Conservation (phyloP, 2,888 invertebrate species). For the Drosophila anceps region DNA sequence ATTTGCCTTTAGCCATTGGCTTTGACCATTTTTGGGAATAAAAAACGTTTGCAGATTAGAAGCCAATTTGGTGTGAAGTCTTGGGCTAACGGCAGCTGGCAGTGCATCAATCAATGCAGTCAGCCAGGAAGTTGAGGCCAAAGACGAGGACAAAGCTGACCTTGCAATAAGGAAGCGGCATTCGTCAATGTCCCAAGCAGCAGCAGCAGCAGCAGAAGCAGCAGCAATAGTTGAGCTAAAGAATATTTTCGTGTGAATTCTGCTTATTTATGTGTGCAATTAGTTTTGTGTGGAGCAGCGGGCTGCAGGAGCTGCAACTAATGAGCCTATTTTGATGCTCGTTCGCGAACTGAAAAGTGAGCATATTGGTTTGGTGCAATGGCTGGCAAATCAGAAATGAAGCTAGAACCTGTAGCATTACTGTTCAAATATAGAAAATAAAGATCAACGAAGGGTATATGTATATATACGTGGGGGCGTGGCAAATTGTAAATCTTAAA, state of each 20-base stretch:
- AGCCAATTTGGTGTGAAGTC: slow-evolving; percentile 79
- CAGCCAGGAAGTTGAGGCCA: slow-evolving; percentile 11
- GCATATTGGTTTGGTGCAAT: neutral
- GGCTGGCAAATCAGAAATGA: too few species aligned
- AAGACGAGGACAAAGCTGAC: slow-evolving; percentile 58
- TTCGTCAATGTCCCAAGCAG: slow-evolving; percentile 71
- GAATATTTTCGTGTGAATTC: slow-evolving; percentile 59
- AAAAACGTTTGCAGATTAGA: slow-evolving; percentile 70
- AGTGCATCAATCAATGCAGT: slow-evolving; percentile 76
- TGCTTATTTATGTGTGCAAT: slow-evolving; percentile 70
- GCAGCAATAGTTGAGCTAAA: slow-evolving; percentile 25
- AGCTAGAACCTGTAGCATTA: too few species aligned
- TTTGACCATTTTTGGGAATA: slow-evolving; percentile 62
- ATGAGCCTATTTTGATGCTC: slow-evolving; percentile 45
- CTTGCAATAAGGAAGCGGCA: slow-evolving; percentile 78
- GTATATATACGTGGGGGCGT: too few species aligned
- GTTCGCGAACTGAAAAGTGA: neutral
- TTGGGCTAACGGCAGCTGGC: slow-evolving; percentile 74
- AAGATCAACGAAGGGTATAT: too few species aligned
- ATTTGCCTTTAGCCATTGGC: slow-evolving; percentile 15
- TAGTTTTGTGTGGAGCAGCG: slow-evolving; percentile 50
- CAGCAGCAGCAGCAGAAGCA: slow-evolving; percentile 19
- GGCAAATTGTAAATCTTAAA: too few species aligned
- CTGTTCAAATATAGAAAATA: too few species aligned
- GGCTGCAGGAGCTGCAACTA: slow-evolving; percentile 25